These are phyloP conservation scores for Tipula lateralis DNA, from an alignment of 2,888 invertebrate species.

Conservation along the genomic window DNA sequence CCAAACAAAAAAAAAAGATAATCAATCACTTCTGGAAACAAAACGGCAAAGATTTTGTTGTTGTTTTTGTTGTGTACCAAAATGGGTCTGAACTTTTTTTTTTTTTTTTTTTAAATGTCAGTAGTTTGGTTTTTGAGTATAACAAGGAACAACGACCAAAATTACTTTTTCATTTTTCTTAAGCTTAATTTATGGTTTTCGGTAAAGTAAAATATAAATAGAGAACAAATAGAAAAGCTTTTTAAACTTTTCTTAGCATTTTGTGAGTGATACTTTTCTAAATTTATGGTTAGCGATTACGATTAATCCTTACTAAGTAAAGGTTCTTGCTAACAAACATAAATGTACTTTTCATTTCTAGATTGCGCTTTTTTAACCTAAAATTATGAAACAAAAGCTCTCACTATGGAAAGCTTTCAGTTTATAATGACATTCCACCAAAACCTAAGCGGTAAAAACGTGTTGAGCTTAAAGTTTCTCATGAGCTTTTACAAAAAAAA, in stretches of 20 bases:
- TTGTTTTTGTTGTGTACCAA: neutral
- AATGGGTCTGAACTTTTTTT: neutral
- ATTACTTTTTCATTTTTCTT: neutral
- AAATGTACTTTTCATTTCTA: no score
- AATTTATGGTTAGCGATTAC: neutral
- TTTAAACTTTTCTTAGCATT: neutral
- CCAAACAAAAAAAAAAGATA: slow-evolving; percentile 20
- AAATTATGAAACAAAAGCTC: no score
- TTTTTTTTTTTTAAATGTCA: neutral
- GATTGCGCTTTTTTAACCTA: no score
- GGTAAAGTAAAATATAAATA: neutral
- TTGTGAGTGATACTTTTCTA: neutral
- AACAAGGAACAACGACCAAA: neutral
- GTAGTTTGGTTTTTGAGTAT: neutral
- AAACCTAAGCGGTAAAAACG: no score
- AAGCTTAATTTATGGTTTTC: neutral
- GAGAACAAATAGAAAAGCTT: neutral
- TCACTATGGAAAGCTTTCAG: no score
- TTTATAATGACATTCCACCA: no score
- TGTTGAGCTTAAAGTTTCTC: no score
- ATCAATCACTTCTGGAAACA: slow-evolving; percentile 28
- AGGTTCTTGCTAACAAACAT: no score
- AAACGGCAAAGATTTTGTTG: neutral
- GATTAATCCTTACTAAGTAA: no score
- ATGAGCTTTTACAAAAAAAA: no score